phyloP scores from a whole-genome alignment of 37 sponge, comb jelly and placozoan genomes.

The Tethya wilhelma region DNA sequence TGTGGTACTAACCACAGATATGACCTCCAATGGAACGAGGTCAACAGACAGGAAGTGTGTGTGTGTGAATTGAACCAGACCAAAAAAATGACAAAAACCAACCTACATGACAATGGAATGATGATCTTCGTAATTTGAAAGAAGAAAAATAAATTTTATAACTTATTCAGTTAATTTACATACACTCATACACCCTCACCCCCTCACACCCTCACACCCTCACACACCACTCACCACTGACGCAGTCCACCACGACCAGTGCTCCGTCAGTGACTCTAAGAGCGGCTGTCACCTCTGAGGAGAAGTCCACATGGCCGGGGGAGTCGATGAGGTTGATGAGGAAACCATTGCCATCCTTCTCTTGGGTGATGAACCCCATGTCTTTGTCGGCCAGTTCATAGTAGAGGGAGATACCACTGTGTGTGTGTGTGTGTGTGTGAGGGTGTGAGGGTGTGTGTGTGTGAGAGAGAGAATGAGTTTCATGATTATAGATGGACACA shows the following conservation, averaged over 20 bases:
- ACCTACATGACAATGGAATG: no score
- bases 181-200: background rate
- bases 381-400: constrained; percentile 92
- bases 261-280: constrained; percentile 99
- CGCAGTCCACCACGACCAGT: constrained; percentile 98
- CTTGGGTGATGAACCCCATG: constrained; percentile 74
- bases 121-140: no score
- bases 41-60: no score
- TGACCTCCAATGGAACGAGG: no score
- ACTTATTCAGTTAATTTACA: background rate
- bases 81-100: no score
- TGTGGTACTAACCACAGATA: no score
- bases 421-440: no score
- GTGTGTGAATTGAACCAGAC: no score
- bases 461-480: background rate
- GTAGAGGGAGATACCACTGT: constrained; percentile 92
- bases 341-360: constrained; percentile 91
- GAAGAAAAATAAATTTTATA: no score
- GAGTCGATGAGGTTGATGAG: constrained; percentile 99
- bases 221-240: constrained; percentile 80
- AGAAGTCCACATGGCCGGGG: constrained; percentile 99
- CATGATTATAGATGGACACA: background rate
- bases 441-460: no score
- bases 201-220: background rate
- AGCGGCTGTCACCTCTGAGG: constrained; percentile 98